These are phyloP conservation scores for Gorsachius magnificus DNA, from an alignment of 2,797 vertebrate genomes.

Conservation along the genomic window DNA sequence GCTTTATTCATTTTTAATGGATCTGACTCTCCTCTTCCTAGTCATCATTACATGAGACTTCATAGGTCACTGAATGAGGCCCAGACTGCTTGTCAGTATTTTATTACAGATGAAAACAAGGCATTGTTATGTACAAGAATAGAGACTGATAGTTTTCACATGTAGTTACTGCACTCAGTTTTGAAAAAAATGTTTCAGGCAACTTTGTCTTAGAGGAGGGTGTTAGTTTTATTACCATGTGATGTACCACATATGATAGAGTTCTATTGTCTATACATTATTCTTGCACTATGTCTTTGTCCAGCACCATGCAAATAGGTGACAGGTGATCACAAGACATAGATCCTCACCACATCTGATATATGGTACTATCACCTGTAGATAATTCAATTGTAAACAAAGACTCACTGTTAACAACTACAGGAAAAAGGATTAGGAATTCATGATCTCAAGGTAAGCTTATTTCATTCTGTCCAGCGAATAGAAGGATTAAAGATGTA, in stretches of 20 bases:
- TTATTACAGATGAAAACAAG: neutral
- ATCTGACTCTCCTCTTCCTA: neutral
- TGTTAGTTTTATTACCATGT: neutral
- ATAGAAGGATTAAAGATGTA: constrained; percentile 28
- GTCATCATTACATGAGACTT: neutral
- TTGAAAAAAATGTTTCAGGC: neutral
- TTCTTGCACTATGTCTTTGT: constrained; percentile 6
- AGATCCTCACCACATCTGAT: neutral
- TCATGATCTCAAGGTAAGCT: constrained; percentile 62
- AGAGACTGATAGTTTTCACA: neutral
- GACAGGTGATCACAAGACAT: constrained; percentile 9
- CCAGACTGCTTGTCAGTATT: neutral
- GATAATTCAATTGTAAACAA: constrained; percentile 65
- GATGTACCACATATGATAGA: neutral
- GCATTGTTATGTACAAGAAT: neutral
- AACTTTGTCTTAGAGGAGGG: neutral
- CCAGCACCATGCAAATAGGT: constrained; percentile 31
- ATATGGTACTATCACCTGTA: neutral
- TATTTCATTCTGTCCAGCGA: constrained; percentile 55
- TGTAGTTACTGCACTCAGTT: neutral
- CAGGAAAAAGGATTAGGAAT: constrained; percentile 65
- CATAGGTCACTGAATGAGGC: neutral
- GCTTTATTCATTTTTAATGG: neutral
- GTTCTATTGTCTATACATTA: neutral
- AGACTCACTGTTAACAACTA: constrained; percentile 55